Evolutionary conservation across 2,113 vertebrate species (phyloP).

Genomic region (Pardalotus punctatus): DNA sequence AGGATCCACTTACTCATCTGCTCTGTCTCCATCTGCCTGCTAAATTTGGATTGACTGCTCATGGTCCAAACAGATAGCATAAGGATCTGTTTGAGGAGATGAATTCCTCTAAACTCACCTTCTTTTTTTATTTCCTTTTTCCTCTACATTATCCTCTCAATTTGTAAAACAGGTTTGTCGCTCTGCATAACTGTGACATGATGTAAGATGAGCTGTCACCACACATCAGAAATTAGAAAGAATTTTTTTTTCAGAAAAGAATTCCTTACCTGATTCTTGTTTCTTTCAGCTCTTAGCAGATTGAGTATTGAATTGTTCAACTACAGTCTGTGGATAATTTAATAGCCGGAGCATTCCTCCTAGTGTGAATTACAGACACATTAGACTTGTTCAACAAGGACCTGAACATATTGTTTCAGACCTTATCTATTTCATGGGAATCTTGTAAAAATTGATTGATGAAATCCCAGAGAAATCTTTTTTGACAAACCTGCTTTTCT

Average conservation of each 20-base stretch:
- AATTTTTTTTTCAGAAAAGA: constrained; percentile 57
- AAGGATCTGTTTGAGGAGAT: constrained; percentile 51
- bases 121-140: not conserved
- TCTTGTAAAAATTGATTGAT: constrained; percentile 68
- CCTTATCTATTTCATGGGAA: constrained; percentile 62
- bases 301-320: constrained; percentile 63
- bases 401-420: constrained; percentile 27
- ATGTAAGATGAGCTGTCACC: constrained; percentile 55
- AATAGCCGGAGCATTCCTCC: constrained; percentile 50
- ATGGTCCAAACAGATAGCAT: constrained; percentile 46
- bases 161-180: constrained; percentile 24
- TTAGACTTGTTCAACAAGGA: constrained; percentile 61
- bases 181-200: constrained; percentile 24
- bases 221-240: constrained; percentile 64
- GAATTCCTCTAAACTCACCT: constrained; percentile 24
- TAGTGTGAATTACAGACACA: constrained; percentile 63
- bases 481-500: not conserved
- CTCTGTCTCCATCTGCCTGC: constrained; percentile 57
- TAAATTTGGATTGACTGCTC: constrained; percentile 76
- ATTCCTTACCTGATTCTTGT: constrained; percentile 66
- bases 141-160: not conserved
- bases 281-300: constrained; percentile 57
- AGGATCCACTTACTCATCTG: constrained; percentile 66
- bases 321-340: constrained; percentile 63
- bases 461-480: constrained; percentile 55